Conservation (phyloP, 1,140 invertebrate genomes). For the Drosophila virilis region DNA sequence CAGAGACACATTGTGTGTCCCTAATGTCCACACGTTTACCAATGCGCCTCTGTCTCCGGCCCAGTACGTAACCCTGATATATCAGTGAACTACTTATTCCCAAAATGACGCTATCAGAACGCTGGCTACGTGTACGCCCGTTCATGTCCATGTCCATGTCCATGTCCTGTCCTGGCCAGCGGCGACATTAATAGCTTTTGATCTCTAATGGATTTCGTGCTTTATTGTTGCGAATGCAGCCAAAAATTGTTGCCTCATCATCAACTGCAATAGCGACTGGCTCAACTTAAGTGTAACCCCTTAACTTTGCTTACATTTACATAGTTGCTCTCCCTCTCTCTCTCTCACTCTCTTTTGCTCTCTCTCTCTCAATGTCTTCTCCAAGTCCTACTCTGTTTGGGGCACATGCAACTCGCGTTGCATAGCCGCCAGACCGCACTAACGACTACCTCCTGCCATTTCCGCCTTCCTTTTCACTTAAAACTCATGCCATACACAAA, state of each 20-base stretch:
- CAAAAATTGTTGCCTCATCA: slow-evolving; percentile 11
- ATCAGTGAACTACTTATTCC: slow-evolving; percentile 49
- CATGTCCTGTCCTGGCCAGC: slow-evolving; percentile 2
- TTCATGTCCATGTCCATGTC: not conserved
- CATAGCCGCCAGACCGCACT: slow-evolving; percentile 9
- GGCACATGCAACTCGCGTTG: slow-evolving; percentile 1
- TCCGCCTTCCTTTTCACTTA: not conserved
- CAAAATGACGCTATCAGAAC: slow-evolving; percentile 50
- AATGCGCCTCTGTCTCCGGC: no score
- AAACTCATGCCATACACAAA: no score
- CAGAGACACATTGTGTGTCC: slow-evolving; percentile 26
- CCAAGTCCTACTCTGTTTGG: not conserved
- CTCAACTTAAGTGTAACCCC: not conserved
- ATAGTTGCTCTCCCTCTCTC: not conserved
- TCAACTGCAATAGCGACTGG: slow-evolving; percentile 15
- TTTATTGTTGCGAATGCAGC: slow-evolving; percentile 37
- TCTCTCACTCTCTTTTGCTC: not conserved
- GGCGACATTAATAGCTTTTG: slow-evolving; percentile 48
- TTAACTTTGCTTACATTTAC: no score
- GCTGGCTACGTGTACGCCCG: slow-evolving; percentile 31
- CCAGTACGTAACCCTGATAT: slow-evolving; percentile 9
- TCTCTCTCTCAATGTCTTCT: not conserved
- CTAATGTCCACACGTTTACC: slow-evolving; percentile 53
- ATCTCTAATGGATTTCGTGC: slow-evolving; percentile 66
- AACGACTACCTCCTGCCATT: slow-evolving; percentile 32